phyloP scores from a whole-genome alignment of 2,888 invertebrate genomes.

The Leptura quadrifasciata region DNA sequence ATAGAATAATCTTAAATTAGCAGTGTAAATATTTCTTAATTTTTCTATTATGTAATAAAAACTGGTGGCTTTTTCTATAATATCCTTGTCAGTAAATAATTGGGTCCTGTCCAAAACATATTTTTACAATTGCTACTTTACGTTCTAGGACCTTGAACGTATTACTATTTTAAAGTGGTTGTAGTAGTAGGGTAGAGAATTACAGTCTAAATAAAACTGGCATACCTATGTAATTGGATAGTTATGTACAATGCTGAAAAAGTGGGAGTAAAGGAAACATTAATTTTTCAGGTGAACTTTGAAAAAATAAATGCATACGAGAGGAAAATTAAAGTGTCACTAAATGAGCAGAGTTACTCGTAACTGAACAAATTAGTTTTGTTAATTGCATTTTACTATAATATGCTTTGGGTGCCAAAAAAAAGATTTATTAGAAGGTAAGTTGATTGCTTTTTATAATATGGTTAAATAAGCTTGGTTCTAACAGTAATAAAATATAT shows the following conservation, averaged over 20 bases:
- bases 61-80: too few relatives aligned
- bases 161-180: slow-evolving; percentile 23
- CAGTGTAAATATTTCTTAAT: too few relatives aligned
- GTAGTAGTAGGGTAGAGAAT: not conserved
- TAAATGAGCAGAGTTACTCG: not conserved
- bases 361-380: not conserved
- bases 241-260: not conserved
- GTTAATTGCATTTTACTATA: slow-evolving; percentile 10
- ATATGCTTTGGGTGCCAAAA: slow-evolving; percentile 53
- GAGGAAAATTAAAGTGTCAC: not conserved
- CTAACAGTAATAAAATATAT: not conserved
- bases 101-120: slow-evolving; percentile 22
- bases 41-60: too few relatives aligned
- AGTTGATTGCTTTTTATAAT: slow-evolving; percentile 16
- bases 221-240: not conserved
- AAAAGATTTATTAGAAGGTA: slow-evolving; percentile 55
- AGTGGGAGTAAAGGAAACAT: not conserved
- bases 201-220: not conserved
- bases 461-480: not conserved
- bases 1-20: not conserved
- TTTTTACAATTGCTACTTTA: slow-evolving; percentile 14
- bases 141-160: not conserved
- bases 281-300: not conserved
- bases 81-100: slow-evolving; percentile 12
- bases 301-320: not conserved